Base-by-base conservation (phyloP, 2,797 vertebrate genomes). In the Chaetodon trifasciatus region DNA sequence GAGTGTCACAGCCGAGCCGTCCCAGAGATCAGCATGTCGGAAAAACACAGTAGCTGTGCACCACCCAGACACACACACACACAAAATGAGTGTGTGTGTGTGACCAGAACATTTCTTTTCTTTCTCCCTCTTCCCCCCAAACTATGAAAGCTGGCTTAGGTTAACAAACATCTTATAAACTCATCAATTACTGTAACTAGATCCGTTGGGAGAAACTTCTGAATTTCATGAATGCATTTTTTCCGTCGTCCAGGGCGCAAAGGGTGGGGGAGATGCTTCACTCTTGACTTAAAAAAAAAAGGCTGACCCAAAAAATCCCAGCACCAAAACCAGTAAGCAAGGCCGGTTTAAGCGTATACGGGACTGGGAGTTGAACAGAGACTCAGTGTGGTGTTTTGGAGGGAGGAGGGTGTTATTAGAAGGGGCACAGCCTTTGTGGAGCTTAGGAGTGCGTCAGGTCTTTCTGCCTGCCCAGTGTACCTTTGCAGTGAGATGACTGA, bases 181-280 rank as follows among this genome's bases (percentile, higher is more conserved):
- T 93, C 92, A 95, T 95, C 92, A 93, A 90, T 95, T 94, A 94
- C 88, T 93, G 94, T 91, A 94, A 94, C 88, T 84, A 84, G 88
- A 94, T 93, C 92, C 79, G 73, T 89, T 89, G 90, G 82, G 91
- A 93, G 88, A 88, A 87, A 90, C 92, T 94, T 91, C 88, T 94
- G 92, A 92, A 94, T 94, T 94, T 94, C 86, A 89, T 92, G 86
- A 94, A 93, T 92, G 89, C 87, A 79, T 90, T 92, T 95, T 91
- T 92, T 90, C 90, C 91, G 23, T 89, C 66, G 35, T 88, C 89
- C 78, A 50, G 84, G 83, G 78, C 71, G 47, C 85, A 78, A 66
- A 64, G 78, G 83, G 74, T 57, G 62, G 78, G 79, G 87, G 83
- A 63, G 83, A 63, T 64, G 79, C 81, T 65, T 84, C 50, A 10